Evolutionary conservation across 2,113 vertebrate species (phyloP), one percentile per base, ranked within the genome.

Genomic region (Nymphicus hollandicus): DNA sequence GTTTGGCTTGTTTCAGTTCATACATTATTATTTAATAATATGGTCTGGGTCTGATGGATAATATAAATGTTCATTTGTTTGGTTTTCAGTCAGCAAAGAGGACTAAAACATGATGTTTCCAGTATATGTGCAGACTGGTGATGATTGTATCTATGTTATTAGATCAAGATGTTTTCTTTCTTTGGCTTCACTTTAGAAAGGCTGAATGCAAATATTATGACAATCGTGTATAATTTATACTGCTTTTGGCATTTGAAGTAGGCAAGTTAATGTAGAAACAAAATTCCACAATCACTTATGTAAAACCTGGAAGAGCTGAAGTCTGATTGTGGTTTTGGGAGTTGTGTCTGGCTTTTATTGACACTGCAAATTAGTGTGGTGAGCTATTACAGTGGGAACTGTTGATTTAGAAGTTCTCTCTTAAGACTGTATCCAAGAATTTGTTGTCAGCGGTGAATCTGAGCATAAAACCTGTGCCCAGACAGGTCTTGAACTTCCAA

Each of bases 121-220:
- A 89, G 33, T 89, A 71, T 81, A 94, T 92, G 69, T 66, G 71
- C 77, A 92, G 72, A 35, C 25, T 78, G 35, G 5, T 78, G 43
- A 71, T 83, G 88, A 94, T 93, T 79, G 72, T 95, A 91, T 95
- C 91, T 93, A 17, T 85, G 55, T 91, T 89, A 95, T 88, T 92
- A 86, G 69, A 91, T 74, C 61, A 88, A 88, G 52, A 71, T 76
- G 43, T 91, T 88, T 93, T 91, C 68, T 69, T 78, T 78, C 46
- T 78, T 78, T 46, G 31, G 7, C 47, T 93, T 92, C n/a, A 71
- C 68, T 91, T 95, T 74, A 79, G 68, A 58, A 66, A 43, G 28
- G 6, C 6, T 73, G 60, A 83, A 78, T 78, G 72, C 77, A 94
- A 94, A 95, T 81, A 81, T 70, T 90, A 64, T 68, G 10, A 93